Evolutionary conservation across 2,888 invertebrate species (phyloP).

Genomic region (Latrodectus elegans): DNA sequence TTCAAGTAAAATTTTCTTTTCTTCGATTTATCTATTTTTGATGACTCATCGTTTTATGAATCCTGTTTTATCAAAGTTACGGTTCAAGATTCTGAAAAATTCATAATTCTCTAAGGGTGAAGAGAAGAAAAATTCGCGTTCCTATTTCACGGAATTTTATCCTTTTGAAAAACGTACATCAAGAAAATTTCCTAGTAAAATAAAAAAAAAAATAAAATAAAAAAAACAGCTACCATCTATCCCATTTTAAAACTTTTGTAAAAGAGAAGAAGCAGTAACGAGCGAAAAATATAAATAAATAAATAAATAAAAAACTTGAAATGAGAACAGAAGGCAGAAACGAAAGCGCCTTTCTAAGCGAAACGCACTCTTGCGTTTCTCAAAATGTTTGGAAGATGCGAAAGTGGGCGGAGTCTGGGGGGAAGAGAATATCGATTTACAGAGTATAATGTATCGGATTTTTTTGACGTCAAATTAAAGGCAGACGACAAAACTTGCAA

Average conservation of each 20-base stretch:
- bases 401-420: conserved; percentile 51
- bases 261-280: conserved; percentile 48
- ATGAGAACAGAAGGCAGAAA: conserved; percentile 9
- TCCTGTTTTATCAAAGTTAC: conserved; percentile 50
- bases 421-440: conserved; percentile 59
- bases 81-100: conserved; percentile 38
- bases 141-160: conserved; percentile 49
- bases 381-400: conserved; percentile 64
- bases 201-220: conserved; percentile 4
- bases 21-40: conserved; percentile 8
- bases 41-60: conserved; percentile 53
- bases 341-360: conserved; percentile 56
- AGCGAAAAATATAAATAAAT: conserved; percentile 53
- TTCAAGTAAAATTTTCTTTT: neutral
- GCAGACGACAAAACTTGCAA: conserved; percentile 44
- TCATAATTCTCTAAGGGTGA: conserved; percentile 5
- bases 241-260: conserved; percentile 57
- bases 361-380: conserved; percentile 53
- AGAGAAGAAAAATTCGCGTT: conserved; percentile 32
- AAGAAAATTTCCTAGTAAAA: conserved; percentile 4
- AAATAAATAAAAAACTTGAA: conserved; percentile 12
- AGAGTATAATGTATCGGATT: conserved; percentile 62
- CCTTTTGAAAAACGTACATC: conserved; percentile 25
- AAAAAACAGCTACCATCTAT: conserved; percentile 34
- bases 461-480: conserved; percentile 67